Evolutionary conservation across 2,797 vertebrate genomes (phyloP).

Genomic region (Rhincodon typus): DNA sequence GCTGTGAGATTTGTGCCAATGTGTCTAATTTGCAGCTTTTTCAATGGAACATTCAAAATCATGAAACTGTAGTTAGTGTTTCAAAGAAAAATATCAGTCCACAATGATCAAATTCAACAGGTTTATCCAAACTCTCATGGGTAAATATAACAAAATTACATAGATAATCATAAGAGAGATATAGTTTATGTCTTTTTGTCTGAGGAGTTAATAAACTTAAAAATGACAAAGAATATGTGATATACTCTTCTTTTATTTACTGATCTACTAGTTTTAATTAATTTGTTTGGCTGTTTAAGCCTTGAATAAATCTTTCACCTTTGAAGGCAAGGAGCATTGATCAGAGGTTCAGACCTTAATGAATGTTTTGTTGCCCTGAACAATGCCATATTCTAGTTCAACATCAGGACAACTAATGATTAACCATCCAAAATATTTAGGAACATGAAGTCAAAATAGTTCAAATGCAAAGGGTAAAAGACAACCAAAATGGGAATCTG

Average conservation of each 20-base stretch:
- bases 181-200: background rate
- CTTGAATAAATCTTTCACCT: background rate
- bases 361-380: background rate
- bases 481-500: background rate
- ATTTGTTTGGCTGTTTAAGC: background rate
- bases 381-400: background rate
- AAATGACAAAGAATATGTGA: background rate
- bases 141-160: background rate
- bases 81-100: background rate
- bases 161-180: background rate
- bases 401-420: background rate
- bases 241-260: background rate
- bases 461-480: background rate
- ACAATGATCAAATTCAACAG: background rate
- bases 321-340: background rate
- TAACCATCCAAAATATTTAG: background rate
- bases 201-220: background rate
- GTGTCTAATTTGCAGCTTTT: background rate
- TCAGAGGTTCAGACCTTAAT: background rate
- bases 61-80: background rate
- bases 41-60: background rate
- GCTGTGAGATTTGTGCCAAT: background rate
- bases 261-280: background rate
- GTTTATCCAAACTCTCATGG: background rate
- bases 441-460: background rate